These are phyloP conservation scores for Neoseiulus cucumeris DNA, from an alignment of 1,140 invertebrate species.

Conservation along the genomic window DNA sequence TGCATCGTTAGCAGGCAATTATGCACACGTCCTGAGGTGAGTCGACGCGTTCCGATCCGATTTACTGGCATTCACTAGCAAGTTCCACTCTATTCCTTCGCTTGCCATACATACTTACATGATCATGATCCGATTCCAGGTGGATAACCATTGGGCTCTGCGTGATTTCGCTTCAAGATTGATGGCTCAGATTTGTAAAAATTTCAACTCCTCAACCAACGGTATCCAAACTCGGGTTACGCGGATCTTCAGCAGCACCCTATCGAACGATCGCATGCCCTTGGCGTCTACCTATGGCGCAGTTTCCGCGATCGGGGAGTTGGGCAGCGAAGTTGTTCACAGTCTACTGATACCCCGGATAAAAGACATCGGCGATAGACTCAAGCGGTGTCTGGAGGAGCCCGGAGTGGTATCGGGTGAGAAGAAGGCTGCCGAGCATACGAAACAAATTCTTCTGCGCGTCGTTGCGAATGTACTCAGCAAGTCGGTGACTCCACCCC, in stretches of 20 bases:
- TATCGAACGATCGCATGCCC: conserved; percentile 61
- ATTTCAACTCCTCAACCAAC: conserved; percentile 88
- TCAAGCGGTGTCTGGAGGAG: conserved; percentile 51
- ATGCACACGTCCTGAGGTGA: conserved; percentile 65
- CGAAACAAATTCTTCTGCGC: conserved; percentile 69
- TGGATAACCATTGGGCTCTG: conserved; percentile 96
- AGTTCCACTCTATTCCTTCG: too few relatives aligned
- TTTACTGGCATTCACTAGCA: too few relatives aligned
- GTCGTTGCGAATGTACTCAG: conserved; percentile 64
- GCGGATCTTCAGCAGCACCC: conserved; percentile 47
- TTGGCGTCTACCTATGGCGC: conserved; percentile 81
- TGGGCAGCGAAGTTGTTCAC: conserved; percentile 51
- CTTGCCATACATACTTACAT: too few relatives aligned
- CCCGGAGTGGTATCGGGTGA: conserved; percentile 43
- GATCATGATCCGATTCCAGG: conserved; percentile 16
- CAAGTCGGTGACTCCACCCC: conserved; percentile 48
- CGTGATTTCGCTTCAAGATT: conserved; percentile 86
- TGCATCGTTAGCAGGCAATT: conserved; percentile 92
- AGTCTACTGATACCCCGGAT: conserved; percentile 72
- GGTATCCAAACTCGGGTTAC: conserved; percentile 85
- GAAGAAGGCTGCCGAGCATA: conserved; percentile 76
- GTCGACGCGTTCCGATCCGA: too few relatives aligned
- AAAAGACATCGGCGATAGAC: conserved; percentile 56
- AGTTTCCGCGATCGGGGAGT: conserved; percentile 59
- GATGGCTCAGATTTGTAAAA: conserved; percentile 88